Evolutionary conservation across 35 echinoderm and acorn worm genomes (phyloP), one percentile per base, ranked within the genome.

Genomic region (Eucidaris tribuloides): DNA sequence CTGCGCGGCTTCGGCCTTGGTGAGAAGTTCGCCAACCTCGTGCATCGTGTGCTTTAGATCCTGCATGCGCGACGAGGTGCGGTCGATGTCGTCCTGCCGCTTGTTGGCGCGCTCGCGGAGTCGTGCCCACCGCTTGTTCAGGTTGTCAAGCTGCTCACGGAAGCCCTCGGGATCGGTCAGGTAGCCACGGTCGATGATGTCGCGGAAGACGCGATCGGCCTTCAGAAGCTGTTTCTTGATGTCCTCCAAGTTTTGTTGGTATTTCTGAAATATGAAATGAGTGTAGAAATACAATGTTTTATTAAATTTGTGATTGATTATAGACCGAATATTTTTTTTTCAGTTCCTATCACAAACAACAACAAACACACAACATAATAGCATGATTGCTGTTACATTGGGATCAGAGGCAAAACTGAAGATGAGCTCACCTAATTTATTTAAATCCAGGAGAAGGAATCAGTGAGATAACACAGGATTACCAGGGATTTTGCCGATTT

Each of bases 171-270:
- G 81, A 32, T 99, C 96, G 11, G 91, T 79, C 57, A 89, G 84
- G 83, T 90, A 99, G 13, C 96, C 96, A 1, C 82, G 79, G 84
- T 92, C 90, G 41, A 99, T 90, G 86, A 99, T 92, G 79, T 99
- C 96, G 34, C 86, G 87, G 80, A 93, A 93, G 28, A 60, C 50
- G 13, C 74, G 85, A 37, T 99, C 87, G 28, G 83, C 96, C 30
- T 87, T 93, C 65, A 93, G 40, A 45, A 99, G 83, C 1, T 80
- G 78, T 30, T 76, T 84, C 82, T 93, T 99, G 39, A 92, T 77
- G 77, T 84, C 52, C 31, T 99, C 90, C 70, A 99, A 79, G 34
- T 87, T 84, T 41, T 90, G 91, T 45, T 99, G 82, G 50, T 88
- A 91, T 85, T 74, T 78, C 88, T 90, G 55, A 0, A 44, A 74